phyloP scores from a whole-genome alignment of 1,140 invertebrate genomes.

The Papilio helenus region DNA sequence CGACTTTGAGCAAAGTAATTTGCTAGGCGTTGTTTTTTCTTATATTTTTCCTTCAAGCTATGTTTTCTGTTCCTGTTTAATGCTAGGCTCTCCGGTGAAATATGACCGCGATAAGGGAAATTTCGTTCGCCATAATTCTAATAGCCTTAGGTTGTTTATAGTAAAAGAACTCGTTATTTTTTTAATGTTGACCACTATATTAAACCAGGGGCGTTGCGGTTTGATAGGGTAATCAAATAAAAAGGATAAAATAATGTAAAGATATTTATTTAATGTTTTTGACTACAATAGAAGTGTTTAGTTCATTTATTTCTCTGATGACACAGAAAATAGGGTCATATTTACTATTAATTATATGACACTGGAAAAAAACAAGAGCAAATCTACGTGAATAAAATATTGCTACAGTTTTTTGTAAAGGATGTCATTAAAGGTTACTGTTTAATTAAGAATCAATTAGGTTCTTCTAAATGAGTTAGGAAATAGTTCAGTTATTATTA shows the following conservation, averaged over 20 bases:
- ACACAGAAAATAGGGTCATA: too few species aligned
- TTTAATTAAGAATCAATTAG: too few species aligned
- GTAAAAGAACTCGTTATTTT: constrained; percentile 66
- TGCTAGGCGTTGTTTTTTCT: constrained; percentile 59
- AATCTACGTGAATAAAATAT: too few species aligned
- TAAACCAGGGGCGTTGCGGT: constrained; percentile 60
- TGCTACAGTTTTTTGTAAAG: not conserved
- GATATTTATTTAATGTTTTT: constrained; percentile 14
- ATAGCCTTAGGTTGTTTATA: constrained; percentile 70
- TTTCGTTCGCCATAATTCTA: constrained; percentile 75
- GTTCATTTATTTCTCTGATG: not conserved
- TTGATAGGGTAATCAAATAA: constrained; percentile 37
- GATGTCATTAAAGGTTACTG: not conserved
- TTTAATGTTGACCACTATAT: constrained; percentile 78
- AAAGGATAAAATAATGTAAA: constrained; percentile 20
- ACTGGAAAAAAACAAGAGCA: too few species aligned
- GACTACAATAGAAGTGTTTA: not conserved
- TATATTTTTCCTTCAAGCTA: constrained; percentile 52
- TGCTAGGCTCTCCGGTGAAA: constrained; percentile 68
- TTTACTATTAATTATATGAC: too few species aligned
- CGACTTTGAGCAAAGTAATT: constrained; percentile 73
- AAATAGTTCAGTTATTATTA: too few species aligned
- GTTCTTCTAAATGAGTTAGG: too few species aligned
- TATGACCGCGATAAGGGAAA: constrained; percentile 75
- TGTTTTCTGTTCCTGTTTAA: constrained; percentile 66